Base-by-base conservation (phyloP, 2,113 vertebrate genomes). In the Verasper variegatus region DNA sequence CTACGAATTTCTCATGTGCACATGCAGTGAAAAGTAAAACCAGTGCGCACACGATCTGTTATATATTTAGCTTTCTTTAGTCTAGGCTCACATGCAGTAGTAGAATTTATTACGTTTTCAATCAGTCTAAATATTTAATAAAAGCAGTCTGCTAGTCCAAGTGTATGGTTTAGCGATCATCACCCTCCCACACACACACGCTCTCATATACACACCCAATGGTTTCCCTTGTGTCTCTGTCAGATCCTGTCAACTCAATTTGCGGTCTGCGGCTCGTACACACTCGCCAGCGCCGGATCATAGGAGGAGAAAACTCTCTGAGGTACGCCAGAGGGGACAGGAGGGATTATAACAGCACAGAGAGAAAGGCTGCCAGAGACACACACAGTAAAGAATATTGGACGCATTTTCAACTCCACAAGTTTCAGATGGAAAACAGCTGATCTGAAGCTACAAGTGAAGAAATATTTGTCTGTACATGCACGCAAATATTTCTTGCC, bases 271-370 rank as follows among this genome's bases (percentile, higher is more conserved):
- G 96, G 74, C 93, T 96, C 70, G 79, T 96, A 62, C 97, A 96
- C 78, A 95, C 92, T 72, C 96, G 98, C 61, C 97, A 97, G 86
- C 97, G 98, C 64, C 92, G 98, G 82, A 98, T 99, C 89, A 96
- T 98, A 76, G 98, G 98, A 72, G 98, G 98, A 60, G 96, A 96
- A 87, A 98, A 98, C 92, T 98, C 98, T 81, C 94, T 98, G 94
- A 94, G 98, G 98, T 99, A 94, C 95, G 86, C 58, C 72, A 52
- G 58, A 72, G 26, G 60, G 73, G 67, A 64, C 31, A 66, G 51
- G 26, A 40, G 79, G 81, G 73, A 83, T 71, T 75, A 74, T 82
- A 66, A 74, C 21, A 74, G 72, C 42, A 54, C 31, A 68, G 42
- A 52, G 7, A 62, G 67, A 54, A 49, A 5, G 52, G 2, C 72